Evolutionary conservation across 2,797 vertebrate species (phyloP).

Genomic region (Myiotriccus ornatus): DNA sequence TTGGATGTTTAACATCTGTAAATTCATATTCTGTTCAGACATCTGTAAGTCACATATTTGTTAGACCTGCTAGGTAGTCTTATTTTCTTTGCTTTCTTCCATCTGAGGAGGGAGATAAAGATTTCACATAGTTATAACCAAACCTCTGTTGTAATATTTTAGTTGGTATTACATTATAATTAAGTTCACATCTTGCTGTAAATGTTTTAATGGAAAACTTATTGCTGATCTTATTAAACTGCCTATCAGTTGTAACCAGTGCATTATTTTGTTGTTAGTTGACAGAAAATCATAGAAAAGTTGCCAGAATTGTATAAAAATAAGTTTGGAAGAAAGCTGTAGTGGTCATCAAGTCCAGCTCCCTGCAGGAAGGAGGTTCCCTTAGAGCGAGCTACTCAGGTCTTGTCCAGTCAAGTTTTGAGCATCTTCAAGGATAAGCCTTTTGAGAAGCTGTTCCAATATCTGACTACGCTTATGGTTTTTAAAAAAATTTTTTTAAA

Average conservation of each 20-base stretch:
- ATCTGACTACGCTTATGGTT: neutral
- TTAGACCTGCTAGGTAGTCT: neutral
- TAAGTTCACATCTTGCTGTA: neutral
- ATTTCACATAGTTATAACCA: neutral
- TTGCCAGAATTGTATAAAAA: neutral
- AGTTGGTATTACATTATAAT: neutral
- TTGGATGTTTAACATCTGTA: neutral
- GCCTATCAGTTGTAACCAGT: neutral
- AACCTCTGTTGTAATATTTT: neutral
- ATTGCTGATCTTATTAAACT: neutral
- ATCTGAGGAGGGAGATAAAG: neutral
- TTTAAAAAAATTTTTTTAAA: neutral
- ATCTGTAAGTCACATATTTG: neutral
- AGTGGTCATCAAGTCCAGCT: fast-evolving
- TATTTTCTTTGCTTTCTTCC: neutral
- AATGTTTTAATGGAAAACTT: neutral
- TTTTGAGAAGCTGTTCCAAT: neutral
- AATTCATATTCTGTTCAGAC: neutral
- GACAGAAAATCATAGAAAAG: neutral
- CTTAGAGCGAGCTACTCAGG: neutral
- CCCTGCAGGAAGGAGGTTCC: neutral
- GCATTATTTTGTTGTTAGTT: neutral
- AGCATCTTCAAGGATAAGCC: neutral
- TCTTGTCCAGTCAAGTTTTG: neutral
- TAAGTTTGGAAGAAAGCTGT: neutral